phyloP scores from a whole-genome alignment of 2,113 vertebrate species.

The Megaceryle maxima region DNA sequence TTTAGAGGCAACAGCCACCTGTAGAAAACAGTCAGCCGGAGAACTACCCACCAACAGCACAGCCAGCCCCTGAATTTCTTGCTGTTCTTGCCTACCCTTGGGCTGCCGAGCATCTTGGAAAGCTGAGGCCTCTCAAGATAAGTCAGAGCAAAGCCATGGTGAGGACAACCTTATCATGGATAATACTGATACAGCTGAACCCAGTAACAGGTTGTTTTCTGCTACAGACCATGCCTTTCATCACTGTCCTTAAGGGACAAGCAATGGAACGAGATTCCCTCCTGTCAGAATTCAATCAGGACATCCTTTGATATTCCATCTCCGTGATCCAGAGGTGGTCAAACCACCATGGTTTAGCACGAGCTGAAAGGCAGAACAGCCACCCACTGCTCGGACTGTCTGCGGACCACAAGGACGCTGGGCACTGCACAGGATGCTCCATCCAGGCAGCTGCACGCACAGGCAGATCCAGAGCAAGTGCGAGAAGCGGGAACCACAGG shows the following conservation, averaged over 20 bases:
- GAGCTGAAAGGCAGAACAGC: not conserved
- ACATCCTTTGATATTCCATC: not conserved
- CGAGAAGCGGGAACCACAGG: fast-evolving
- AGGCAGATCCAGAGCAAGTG: not conserved
- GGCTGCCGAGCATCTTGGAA: not conserved
- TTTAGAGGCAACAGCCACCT: not conserved
- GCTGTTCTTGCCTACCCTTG: fast-evolving
- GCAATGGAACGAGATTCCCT: not conserved
- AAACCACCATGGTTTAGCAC: fast-evolving
- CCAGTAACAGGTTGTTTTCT: not conserved
- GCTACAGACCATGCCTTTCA: not conserved
- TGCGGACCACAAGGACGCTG: fast-evolving
- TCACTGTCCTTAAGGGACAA: not conserved
- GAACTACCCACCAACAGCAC: not conserved
- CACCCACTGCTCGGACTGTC: not conserved
- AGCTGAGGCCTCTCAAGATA: not conserved
- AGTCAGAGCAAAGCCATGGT: not conserved
- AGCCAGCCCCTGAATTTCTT: not conserved
- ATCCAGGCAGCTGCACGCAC: fast-evolving
- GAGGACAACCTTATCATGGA: not conserved
- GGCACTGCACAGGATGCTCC: not conserved
- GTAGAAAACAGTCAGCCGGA: not conserved
- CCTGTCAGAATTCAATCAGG: not conserved
- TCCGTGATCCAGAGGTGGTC: not conserved
- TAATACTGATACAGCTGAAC: not conserved